Evolutionary conservation across 2,113 vertebrate species (phyloP), one percentile per base, ranked within the genome.

Genomic region (Sitta europaea): DNA sequence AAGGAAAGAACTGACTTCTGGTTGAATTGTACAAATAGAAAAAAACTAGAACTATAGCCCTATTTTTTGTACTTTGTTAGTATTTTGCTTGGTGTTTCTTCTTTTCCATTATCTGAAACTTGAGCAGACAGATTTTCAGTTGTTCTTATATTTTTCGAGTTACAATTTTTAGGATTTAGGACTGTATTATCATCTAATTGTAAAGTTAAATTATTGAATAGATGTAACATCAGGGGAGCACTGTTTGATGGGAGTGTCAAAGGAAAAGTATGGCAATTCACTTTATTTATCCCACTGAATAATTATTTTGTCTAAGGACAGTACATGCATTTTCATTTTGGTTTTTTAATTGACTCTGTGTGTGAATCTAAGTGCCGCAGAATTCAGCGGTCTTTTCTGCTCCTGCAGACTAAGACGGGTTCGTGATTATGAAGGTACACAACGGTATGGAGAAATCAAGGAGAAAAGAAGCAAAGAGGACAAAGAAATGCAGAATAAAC

Each of bases 391-490:
- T 53, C 47, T 95, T 77, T 51, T 92, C 14, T 85, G 6, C 78
- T 94, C 50, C 66, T 54, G 10, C 89, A 99, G 99, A 96, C 91
- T 98, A 45, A 98, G 97, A 81, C 97, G 98, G 71, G 97, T 96
- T 27, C 96, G 88, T 78, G 98, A 99, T 94, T 97, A 96, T 10
- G 98, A 98, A 86, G 98, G 98, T 43, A 43, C 6, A 24, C 98
- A 98, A 96, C 98, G 97, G 72, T 95, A 96, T 33, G 54, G 91
- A 35, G 98, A 98, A 90, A 94, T 62, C 85, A 98, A 96, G 82
- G 97, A 97, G 62, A 98, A 96, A 92, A 98, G 97, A 96, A 97
- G 76, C 86, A 98, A 94, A 95, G 98, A 98, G 21, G 98, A 98
- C 78, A 98, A 90, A 94, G 98, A 98, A 79, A 57, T 68, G 57